Percentiles rank a stretch among this genome's conserved stretches.
Conservation (phyloP, 2,113 vertebrate genomes). For the Pelecanus crispus region DNA sequence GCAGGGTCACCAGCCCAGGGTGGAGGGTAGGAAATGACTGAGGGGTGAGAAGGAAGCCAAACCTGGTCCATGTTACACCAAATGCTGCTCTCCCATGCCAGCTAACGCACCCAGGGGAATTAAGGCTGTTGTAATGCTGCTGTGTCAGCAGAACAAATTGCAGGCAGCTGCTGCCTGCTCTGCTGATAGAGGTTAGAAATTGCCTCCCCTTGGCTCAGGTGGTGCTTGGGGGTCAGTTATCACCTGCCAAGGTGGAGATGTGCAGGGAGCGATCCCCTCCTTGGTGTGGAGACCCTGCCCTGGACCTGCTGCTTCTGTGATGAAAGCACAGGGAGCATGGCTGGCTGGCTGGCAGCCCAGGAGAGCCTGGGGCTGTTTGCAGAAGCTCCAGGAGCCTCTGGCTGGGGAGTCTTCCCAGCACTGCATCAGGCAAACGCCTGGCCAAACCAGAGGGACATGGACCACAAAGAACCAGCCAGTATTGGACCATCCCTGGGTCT, state of each 20-base stretch:
- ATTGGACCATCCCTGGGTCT: fast-evolving
- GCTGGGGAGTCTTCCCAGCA: background rate
- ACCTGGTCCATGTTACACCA: background rate
- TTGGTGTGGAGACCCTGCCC: too few relatives aligned
- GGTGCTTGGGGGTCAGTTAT: background rate
- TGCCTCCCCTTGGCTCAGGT: fast-evolving
- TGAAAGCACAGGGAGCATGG: fast-evolving
- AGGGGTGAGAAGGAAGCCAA: conserved; percentile 2
- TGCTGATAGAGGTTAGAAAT: too few relatives aligned
- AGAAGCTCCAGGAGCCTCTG: background rate
- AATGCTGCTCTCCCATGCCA: background rate
- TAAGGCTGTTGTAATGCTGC: background rate
- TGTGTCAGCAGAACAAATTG: fast-evolving
- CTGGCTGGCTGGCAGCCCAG: background rate
- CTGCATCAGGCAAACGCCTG: fast-evolving
- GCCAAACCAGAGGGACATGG: background rate
- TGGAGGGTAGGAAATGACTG: background rate
- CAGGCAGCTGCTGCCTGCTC: background rate
- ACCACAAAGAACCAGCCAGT: fast-evolving
- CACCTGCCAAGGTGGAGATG: background rate
- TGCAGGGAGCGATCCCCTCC: fast-evolving
- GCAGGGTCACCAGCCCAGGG: background rate
- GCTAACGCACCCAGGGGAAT: background rate
- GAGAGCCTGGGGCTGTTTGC: background rate
- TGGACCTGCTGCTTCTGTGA: background rate